Conservation (phyloP, 2,113 vertebrate genomes). For the Crotalus horridus region DNA sequence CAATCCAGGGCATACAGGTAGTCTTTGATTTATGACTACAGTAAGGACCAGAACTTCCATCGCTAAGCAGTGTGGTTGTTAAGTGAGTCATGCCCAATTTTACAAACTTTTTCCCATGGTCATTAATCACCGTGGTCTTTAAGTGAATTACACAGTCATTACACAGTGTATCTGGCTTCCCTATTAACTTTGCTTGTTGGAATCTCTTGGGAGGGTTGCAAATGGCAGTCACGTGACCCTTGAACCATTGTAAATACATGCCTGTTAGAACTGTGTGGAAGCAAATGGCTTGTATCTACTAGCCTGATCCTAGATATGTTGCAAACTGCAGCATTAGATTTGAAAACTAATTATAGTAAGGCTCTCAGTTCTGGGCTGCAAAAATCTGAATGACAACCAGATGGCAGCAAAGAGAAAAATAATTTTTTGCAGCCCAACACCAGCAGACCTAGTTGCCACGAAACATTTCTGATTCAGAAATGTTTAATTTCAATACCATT, state of each 20-base stretch:
- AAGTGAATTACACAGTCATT: neutral
- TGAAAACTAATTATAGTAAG: rapidly evolving
- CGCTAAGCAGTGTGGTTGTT: neutral
- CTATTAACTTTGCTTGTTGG: neutral
- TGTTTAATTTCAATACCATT: rapidly evolving
- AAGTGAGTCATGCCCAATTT: neutral
- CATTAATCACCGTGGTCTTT: neutral
- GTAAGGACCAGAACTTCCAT: neutral
- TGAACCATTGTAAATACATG: neutral
- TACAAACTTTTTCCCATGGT: neutral
- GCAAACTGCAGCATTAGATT: rapidly evolving
- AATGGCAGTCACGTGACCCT: neutral
- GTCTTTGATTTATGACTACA: neutral
- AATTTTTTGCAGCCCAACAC: neutral
- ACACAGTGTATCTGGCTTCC: neutral
- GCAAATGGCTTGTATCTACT: too few relatives aligned
- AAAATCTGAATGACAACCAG: neutral
- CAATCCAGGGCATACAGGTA: neutral
- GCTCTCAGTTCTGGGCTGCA: neutral
- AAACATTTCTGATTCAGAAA: neutral
- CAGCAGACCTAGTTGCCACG: neutral
- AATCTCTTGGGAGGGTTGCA: neutral
- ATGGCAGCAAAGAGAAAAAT: neutral
- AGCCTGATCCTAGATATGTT: rapidly evolving
- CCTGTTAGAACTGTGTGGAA: neutral